Conservation (phyloP, 2,113 vertebrate species). For the Anas platyrhynchos region DNA sequence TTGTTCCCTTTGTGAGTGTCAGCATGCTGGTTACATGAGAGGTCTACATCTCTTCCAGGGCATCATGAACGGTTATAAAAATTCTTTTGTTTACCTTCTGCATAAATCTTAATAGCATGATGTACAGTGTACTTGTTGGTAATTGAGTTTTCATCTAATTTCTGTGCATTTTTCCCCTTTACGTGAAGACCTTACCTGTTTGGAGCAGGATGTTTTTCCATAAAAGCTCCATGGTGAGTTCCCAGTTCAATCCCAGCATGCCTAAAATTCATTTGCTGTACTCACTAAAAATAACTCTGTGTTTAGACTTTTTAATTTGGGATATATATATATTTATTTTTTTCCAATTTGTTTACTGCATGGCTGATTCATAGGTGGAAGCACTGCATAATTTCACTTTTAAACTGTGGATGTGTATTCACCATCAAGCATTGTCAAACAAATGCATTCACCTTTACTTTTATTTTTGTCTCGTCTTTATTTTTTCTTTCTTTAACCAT, state of each 20-base stretch:
- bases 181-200: conserved; percentile 98
- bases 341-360: conserved; percentile 63
- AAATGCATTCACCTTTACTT: background rate
- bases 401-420: conserved; percentile 29
- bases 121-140: conserved; percentile 80
- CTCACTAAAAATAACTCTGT: conserved; percentile 62
- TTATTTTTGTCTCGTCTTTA: background rate
- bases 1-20: background rate
- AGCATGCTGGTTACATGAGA: background rate
- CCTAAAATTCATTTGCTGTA: conserved; percentile 79
- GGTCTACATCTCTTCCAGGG: background rate
- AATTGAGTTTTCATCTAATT: conserved; percentile 90
- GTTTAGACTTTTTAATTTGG: conserved; percentile 17
- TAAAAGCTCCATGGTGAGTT: conserved; percentile 99
- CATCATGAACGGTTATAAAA: background rate
- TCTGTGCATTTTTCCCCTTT: conserved; percentile 89
- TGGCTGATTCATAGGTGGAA: conserved; percentile 77
- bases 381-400: conserved; percentile 48
- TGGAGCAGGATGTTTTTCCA: conserved; percentile 99
- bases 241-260: conserved; percentile 88
- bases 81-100: conserved; percentile 13
- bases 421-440: conserved; percentile 44
- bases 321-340: background rate
- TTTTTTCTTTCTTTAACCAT: background rate
- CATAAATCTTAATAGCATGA: conserved; percentile 51